Conservation (phyloP, 92 coral and sea anemone genomes). For the Paragorgia papillata region DNA sequence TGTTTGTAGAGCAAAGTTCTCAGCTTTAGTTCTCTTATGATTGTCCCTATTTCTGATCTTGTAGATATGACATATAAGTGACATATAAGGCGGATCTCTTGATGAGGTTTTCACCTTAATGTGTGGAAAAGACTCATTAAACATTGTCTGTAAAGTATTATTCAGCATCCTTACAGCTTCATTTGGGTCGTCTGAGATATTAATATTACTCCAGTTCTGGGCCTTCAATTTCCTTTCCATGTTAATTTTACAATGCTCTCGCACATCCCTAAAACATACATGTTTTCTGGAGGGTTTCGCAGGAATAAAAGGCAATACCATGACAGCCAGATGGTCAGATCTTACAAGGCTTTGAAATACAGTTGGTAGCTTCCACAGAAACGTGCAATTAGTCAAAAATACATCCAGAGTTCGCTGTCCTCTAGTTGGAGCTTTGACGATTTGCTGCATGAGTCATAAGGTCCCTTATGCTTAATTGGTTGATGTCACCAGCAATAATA, state of each 20-base stretch:
- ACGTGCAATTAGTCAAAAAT: conserved; percentile 65
- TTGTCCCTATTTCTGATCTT: conserved; percentile 51
- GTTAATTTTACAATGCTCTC: conserved; percentile 60
- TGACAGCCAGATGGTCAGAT: conserved; percentile 66
- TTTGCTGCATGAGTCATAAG: conserved; percentile 57
- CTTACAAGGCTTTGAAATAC: conserved; percentile 59
- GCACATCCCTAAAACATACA: conserved; percentile 57
- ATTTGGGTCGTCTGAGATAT: conserved; percentile 30
- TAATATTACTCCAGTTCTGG: conserved; percentile 48
- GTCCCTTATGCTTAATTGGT: conserved; percentile 56
- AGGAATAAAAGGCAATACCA: conserved; percentile 35
- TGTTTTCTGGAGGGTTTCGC: conserved; percentile 55
- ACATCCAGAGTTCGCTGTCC: conserved; percentile 58
- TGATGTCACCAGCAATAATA: conserved; percentile 62
- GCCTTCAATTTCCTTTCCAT: conserved; percentile 56
- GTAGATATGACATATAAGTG: conserved; percentile 61
- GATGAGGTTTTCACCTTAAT: conserved; percentile 57
- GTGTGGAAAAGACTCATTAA: conserved; percentile 55
- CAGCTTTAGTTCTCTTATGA: conserved; percentile 6
- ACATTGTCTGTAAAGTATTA: conserved; percentile 33
- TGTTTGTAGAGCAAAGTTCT: conserved; percentile 28
- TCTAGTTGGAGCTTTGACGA: conserved; percentile 58
- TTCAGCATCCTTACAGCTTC: conserved; percentile 47
- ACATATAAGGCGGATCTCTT: conserved; percentile 61
- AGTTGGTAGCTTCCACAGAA: conserved; percentile 56